Evolutionary conservation across 2,797 vertebrate genomes (phyloP).

Genomic region (Chaenodraco wilsoni): DNA sequence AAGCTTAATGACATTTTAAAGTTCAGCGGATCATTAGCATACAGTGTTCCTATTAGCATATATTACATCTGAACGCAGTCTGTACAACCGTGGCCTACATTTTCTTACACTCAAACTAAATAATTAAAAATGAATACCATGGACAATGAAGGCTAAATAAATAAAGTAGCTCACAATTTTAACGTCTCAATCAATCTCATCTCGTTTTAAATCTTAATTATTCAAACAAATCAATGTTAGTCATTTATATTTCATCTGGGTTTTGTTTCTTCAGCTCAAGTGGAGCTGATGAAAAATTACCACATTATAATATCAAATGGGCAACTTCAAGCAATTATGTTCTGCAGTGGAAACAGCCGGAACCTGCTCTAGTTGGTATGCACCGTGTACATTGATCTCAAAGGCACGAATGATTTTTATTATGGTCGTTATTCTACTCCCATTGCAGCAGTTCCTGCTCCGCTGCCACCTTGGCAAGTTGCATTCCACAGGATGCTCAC

Average conservation of each 20-base stretch:
- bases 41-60: slow-evolving; percentile 56
- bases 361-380: slow-evolving; percentile 25
- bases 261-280: slow-evolving; percentile 49
- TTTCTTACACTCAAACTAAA: slow-evolving; percentile 22
- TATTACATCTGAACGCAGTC: slow-evolving; percentile 49
- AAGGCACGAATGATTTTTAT: slow-evolving; percentile 43
- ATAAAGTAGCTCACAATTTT: slow-evolving; percentile 1
- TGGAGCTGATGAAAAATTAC: slow-evolving; percentile 38
- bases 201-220: slow-evolving; percentile 24
- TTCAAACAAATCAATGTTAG: slow-evolving; percentile 33
- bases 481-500: slow-evolving; percentile 33
- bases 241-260: slow-evolving; percentile 31
- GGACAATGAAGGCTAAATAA: slow-evolving; percentile 16
- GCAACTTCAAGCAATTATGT: slow-evolving; percentile 30
- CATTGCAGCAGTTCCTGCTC: slow-evolving; percentile 23
- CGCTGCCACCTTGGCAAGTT: slow-evolving; percentile 11
- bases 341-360: slow-evolving; percentile 14
- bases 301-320: slow-evolving; percentile 50
- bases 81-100: slow-evolving; percentile 9
- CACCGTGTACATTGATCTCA: slow-evolving; percentile 24
- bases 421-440: slow-evolving; percentile 15
- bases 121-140: slow-evolving; percentile 9
- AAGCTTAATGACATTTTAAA: slow-evolving; percentile 66
- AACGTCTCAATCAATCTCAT: slow-evolving; percentile 16
- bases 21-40: slow-evolving; percentile 64